Base-by-base conservation (phyloP, 2,888 invertebrate genomes). In the Epinotia brunnichana region DNA sequence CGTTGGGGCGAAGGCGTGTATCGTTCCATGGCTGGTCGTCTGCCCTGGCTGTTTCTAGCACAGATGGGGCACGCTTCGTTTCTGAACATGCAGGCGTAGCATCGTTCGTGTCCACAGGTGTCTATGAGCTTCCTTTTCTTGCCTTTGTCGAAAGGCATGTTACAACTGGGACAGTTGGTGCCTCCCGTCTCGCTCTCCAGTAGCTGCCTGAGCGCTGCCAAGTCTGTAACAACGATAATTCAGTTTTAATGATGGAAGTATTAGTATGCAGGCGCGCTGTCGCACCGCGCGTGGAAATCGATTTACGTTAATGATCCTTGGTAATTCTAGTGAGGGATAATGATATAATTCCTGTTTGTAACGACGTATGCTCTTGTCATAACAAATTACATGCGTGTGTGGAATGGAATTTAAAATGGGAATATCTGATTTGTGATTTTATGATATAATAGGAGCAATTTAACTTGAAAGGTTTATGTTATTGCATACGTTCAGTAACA, bases 91-190 rank as follows among this genome's bases (percentile, higher is more conserved):
- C 98, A 98, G 79, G 97, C 96, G 94, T 98, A 98, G 91, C 98
- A 98, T 76, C 98, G 94, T 88, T 98, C 98, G 94, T 99, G 98
- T 79, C 98, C 98, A 91, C 98, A 99, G 75, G 97, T 96, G 94
- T 99, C 98, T 87, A 98, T 98, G 85, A 99, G 94, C 88, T 97
- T 96, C 90, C 98, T 95, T 93, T 98, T 98, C 93, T 98, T 98
- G 90, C 98, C 98, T 93, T 98, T 98, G 93, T 98, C 98, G 94
- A 98, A 98, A 81, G 98, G 98, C 96, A 98, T 97, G 90, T 96
- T 96, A 94, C 97, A 97, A 89, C 97, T 96, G 77, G 97, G 97
- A 90, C 97, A 97, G 76, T 94, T 94, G 66, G 95, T 94, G 76
- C 94, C 95, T 72, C 95, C 95, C 73, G 95, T 94, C 88, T 97